These are phyloP conservation scores for Gallinago solitaria DNA, from an alignment of 2,797 vertebrate species.

Conservation along the genomic window DNA sequence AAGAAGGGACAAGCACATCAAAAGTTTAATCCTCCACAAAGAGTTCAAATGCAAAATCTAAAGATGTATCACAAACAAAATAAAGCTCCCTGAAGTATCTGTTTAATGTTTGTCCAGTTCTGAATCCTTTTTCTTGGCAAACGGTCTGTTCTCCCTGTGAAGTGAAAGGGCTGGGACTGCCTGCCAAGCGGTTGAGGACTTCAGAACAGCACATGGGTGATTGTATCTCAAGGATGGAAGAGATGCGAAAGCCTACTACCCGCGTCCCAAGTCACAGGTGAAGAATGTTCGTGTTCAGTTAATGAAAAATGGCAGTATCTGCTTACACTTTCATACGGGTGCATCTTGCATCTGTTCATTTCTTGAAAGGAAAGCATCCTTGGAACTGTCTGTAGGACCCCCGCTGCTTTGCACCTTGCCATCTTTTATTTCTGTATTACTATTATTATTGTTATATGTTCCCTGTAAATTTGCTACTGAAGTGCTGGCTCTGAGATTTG, in stretches of 20 bases:
- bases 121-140: conserved; percentile 67
- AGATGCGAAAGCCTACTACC: neutral
- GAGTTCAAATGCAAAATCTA: neutral
- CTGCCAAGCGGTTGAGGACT: conserved; percentile 63
- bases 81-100: conserved; percentile 52
- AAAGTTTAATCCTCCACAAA: conserved; percentile 8
- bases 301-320: neutral
- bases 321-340: neutral
- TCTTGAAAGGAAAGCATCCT: neutral
- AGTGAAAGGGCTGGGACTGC: conserved; percentile 8
- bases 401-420: neutral
- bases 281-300: neutral
- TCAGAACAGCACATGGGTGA: conserved; percentile 4
- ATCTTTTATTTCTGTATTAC: neutral
- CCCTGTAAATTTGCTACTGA: neutral
- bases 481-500: neutral
- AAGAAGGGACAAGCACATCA: neutral
- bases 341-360: neutral
- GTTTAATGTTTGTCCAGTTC: conserved; percentile 63
- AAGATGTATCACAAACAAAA: conserved; percentile 56
- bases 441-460: neutral
- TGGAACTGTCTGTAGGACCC: neutral
- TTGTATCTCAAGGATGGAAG: conserved; percentile 8
- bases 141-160: conserved; percentile 36
- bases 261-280: neutral